These are phyloP conservation scores for Sarcophaga subvicina DNA, from an alignment of 2,888 invertebrate genomes.

Conservation along the genomic window DNA sequence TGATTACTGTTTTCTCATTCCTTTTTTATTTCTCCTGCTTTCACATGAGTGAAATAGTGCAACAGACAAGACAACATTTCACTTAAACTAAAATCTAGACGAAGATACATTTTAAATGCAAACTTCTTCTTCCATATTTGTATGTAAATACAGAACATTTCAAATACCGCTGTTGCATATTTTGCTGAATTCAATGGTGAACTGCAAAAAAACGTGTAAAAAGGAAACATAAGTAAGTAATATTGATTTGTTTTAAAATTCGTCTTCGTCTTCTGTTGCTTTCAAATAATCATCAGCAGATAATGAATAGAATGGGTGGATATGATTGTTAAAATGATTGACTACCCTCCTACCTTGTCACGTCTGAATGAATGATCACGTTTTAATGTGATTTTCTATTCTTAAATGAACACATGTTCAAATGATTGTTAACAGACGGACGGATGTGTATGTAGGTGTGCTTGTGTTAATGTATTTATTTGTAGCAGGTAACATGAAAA, in stretches of 20 bases:
- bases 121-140: too few species aligned
- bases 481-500: slow-evolving; percentile 19
- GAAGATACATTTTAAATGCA: too few species aligned
- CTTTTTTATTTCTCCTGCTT: too few species aligned
- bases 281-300: slow-evolving; percentile 6
- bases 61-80: background rate
- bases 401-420: slow-evolving; percentile 14
- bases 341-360: slow-evolving; percentile 25
- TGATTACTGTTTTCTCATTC: too few species aligned
- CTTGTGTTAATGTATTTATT: background rate
- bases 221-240: too few species aligned
- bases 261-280: background rate
- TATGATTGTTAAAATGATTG: slow-evolving; percentile 14
- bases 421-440: background rate
- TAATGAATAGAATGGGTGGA: background rate
- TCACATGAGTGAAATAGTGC: slow-evolving; percentile 13
- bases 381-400: slow-evolving; percentile 48
- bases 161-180: too few species aligned
- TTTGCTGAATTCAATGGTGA: too few species aligned
- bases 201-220: too few species aligned
- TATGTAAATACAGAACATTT: too few species aligned
- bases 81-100: too few species aligned
- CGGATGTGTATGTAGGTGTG: background rate
- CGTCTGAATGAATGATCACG: slow-evolving; percentile 46
- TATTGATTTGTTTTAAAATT: too few species aligned